A percentile compares a stretch with the other conserved stretches of the same genome.
Evolutionary conservation across 2,797 vertebrate species (phyloP).

Genomic region (Etheostoma nigrum): DNA sequence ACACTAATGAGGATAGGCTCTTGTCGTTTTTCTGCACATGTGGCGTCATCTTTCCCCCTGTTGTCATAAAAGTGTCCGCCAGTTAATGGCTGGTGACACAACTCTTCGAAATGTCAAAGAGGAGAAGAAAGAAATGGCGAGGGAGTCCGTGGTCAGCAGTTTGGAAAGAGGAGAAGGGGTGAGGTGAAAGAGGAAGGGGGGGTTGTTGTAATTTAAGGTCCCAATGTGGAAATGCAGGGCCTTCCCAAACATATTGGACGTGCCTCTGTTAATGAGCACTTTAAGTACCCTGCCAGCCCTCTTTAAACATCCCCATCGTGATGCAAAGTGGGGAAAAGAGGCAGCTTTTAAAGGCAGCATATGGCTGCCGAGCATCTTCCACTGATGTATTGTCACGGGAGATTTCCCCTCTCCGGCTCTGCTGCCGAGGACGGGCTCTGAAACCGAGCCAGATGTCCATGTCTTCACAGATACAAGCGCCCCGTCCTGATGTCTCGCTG

Average conservation of each 20-base stretch:
- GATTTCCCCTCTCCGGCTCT: constrained; percentile 43
- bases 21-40: constrained; percentile 60
- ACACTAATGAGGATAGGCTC: constrained; percentile 64
- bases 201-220: constrained; percentile 51
- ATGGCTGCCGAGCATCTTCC: constrained; percentile 72
- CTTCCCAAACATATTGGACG: constrained; percentile 71
- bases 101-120: constrained; percentile 57
- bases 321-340: constrained; percentile 66
- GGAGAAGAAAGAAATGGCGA: constrained; percentile 41
- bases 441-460: constrained; percentile 73
- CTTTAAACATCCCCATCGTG: constrained; percentile 70
- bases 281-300: constrained; percentile 61
- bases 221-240: constrained; percentile 51
- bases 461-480: constrained; percentile 57
- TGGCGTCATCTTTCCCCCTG: constrained; percentile 5
- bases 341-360: constrained; percentile 79
- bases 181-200: not conserved
- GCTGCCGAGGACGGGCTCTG: constrained; percentile 56
- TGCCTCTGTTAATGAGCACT: constrained; percentile 77
- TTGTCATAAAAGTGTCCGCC: constrained; percentile 40
- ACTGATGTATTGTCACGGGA: constrained; percentile 75
- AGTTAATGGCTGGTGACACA: constrained; percentile 25
- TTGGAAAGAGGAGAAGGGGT: constrained; percentile 15
- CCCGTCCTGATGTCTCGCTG: constrained; percentile 53
- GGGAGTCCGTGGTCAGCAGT: constrained; percentile 54